Evolutionary conservation across 2,113 vertebrate genomes (phyloP).

Genomic region (Athene noctua): DNA sequence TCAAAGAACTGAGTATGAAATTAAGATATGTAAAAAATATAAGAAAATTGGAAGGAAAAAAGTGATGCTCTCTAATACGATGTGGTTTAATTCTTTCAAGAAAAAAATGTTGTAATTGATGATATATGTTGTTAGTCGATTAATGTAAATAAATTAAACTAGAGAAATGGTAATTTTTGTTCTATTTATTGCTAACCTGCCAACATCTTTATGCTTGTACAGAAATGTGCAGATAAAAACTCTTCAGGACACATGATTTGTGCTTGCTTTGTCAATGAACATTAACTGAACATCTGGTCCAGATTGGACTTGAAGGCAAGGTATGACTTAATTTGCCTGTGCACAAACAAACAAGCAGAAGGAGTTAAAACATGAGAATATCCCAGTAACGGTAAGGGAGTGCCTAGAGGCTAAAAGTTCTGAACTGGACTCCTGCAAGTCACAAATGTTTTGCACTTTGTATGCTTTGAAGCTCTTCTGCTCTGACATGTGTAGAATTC

Average conservation of each 20-base stretch:
- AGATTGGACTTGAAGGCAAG: neutral
- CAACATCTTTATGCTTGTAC: neutral
- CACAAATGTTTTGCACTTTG: constrained; percentile 53
- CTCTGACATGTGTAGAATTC: constrained; percentile 30
- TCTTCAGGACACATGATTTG: neutral
- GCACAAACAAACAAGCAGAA: neutral
- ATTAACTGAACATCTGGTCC: neutral
- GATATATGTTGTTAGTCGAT: neutral
- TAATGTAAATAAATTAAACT: neutral
- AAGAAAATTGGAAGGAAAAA: neutral
- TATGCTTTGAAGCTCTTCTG: neutral
- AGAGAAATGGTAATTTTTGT: neutral
- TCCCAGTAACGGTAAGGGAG: neutral
- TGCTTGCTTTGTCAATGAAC: neutral
- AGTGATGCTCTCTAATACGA: fast-evolving
- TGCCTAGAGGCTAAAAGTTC: neutral
- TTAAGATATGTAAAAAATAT: neutral
- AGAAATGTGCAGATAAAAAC: neutral
- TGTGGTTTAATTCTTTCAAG: neutral
- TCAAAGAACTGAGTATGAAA: neutral
- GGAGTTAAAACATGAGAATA: constrained; percentile 21
- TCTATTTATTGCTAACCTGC: neutral
- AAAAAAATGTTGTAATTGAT: neutral
- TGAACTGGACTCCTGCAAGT: constrained; percentile 10
- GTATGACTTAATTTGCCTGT: neutral